Percentiles rank a stretch among this genome's conserved stretches.
Conservation (phyloP, 2,797 vertebrate genomes). For the Graptemys geographica region DNA sequence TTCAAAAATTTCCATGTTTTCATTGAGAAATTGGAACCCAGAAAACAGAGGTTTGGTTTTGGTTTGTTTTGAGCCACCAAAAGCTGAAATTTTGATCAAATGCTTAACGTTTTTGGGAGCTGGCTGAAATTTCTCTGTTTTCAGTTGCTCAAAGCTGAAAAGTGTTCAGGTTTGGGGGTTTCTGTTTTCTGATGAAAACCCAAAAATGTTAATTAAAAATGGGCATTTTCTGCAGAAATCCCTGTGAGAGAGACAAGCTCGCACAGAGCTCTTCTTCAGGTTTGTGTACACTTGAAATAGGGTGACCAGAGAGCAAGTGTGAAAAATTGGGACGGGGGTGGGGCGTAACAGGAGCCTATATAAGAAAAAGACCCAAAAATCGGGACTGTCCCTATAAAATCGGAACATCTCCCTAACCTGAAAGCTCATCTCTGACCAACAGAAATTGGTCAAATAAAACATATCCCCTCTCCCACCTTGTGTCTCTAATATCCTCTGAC, state of each 20-base stretch:
- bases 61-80: background rate
- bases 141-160: background rate
- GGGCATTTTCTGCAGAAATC: background rate
- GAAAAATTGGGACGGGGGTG: no score
- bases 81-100: background rate
- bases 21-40: background rate
- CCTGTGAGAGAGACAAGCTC: no score
- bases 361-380: no score
- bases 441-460: background rate
- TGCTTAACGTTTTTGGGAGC: background rate
- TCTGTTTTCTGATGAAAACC: background rate
- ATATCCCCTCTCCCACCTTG: background rate
- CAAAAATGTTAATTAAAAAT: accelerated
- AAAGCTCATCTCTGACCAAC: background rate
- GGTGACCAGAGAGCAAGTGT: no score
- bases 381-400: no score
- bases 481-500: background rate
- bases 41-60: background rate
- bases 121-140: background rate
- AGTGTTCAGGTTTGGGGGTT: background rate
- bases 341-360: no score
- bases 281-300: background rate
- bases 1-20: background rate
- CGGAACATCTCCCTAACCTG: background rate
- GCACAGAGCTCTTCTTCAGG: background rate